Evolutionary conservation across 2,888 invertebrate species (phyloP).

Genomic region (Drepanosiphum platanoidis): DNA sequence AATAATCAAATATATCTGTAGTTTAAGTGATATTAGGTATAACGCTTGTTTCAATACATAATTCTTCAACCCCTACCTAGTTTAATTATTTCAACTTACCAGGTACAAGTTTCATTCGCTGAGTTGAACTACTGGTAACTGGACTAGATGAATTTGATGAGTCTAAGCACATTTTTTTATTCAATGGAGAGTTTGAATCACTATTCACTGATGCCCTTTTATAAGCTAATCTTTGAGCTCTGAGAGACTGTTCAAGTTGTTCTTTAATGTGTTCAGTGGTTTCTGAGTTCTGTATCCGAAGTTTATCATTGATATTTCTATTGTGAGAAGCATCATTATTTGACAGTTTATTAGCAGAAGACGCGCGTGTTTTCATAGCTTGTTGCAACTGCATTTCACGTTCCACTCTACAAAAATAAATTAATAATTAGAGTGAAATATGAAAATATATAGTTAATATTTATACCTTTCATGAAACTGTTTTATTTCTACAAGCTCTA

Average conservation of each 20-base stretch:
- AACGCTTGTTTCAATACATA: no score
- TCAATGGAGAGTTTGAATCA: conserved; percentile 23
- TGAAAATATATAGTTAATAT: neutral
- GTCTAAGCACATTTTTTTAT: conserved; percentile 24
- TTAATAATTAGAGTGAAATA: no score
- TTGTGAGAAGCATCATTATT: conserved; percentile 67
- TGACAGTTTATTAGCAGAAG: conserved; percentile 67
- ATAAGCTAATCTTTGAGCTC: conserved; percentile 45
- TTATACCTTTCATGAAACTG: conserved; percentile 81
- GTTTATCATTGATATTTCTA: conserved; percentile 51
- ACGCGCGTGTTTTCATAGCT: conserved; percentile 71
- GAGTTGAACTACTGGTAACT: conserved; percentile 50
- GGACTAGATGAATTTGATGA: conserved; percentile 30
- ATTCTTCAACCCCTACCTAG: no score
- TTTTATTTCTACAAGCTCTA: conserved; percentile 96
- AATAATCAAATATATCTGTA: no score
- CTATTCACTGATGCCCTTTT: conserved; percentile 42
- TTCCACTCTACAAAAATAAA: conserved; percentile 57
- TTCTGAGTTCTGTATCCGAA: conserved; percentile 22
- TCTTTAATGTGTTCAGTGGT: conserved; percentile 60
- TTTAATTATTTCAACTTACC: conserved; percentile 12
- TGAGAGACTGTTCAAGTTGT: conserved; percentile 60
- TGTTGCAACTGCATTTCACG: conserved; percentile 61
- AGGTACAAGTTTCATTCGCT: conserved; percentile 53
- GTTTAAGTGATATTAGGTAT: no score